Base-by-base conservation (phyloP, 2,797 vertebrate genomes). In the Amniataba percoides region DNA sequence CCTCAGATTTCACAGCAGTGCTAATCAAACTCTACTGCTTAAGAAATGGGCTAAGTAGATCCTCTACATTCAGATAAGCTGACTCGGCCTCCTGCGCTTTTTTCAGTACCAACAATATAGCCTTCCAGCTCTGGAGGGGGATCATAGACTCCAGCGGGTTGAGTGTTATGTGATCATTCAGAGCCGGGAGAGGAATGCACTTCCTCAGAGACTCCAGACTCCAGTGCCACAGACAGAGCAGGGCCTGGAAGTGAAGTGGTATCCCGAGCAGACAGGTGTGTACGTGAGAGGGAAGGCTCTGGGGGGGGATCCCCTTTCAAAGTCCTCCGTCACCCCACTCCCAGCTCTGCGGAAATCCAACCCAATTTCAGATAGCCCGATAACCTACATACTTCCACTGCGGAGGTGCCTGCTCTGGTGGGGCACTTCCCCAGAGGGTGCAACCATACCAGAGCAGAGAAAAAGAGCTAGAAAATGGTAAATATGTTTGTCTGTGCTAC, bases 271-370 rank as follows among this genome's bases (percentile, higher is more conserved):
- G 91, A 93, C 93, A 95, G 91, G 92, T 93, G 90, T 91, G 85
- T 92, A 87, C 46, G 84, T 86, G 87, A 81, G 87, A 79, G 78
- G 78, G 72, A 86, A 80, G 83, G 84, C 78, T 81, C 48, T 23
- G 46, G 60, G 59, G 59, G 27, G 58, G 77, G 91, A 91, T 95
- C 92, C 77, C 52, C 90, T 96, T 95, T 94, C 94, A 95, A 92
- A 93, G 87, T 65, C 76, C 71, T 64, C 87, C 42, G 34, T 81
- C 81, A 81, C 74, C 81, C 82, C 78, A 64, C 61, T 93, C 85
- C 84, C 62, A 66, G 87, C 82, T 67, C 84, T 12, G 19, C 83
- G 87, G 94, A 94, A 94, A 95, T 90, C 81, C 85, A 91, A 93
- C 69, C 89, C 89, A 90, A 85, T 85, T 81, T 78, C 75, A 90